Conservation (phyloP, 1,140 invertebrate genomes). For the Trichonephila clavipes region DNA sequence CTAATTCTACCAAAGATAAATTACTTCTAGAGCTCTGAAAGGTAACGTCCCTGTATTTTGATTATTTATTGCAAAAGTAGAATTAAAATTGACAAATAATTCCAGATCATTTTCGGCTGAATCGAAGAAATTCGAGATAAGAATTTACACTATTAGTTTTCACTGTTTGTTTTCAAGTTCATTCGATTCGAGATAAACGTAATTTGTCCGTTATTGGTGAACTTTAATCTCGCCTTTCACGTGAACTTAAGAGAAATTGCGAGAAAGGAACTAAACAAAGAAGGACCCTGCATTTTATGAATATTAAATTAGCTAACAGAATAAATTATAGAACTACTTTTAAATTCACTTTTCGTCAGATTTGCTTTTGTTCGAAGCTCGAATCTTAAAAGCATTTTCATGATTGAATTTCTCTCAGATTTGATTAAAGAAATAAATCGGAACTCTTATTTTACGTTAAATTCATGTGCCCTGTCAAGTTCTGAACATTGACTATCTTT, state of each 20-base stretch:
- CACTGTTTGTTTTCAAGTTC: neutral
- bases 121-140: neutral
- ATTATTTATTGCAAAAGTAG: neutral
- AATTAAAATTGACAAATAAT: slow-evolving; percentile 1
- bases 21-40: neutral
- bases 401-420: neutral
- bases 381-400: neutral
- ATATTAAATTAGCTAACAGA: neutral
- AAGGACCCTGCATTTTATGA: neutral
- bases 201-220: neutral
- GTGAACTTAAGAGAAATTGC: neutral
- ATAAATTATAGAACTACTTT: neutral
- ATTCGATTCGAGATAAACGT: neutral
- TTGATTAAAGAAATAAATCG: neutral
- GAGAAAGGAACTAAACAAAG: neutral
- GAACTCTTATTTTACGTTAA: neutral
- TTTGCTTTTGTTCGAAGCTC: neutral
- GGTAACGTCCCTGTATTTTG: neutral
- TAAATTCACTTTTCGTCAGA: neutral
- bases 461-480: neutral
- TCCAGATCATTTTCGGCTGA: neutral
- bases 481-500: neutral
- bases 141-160: neutral
- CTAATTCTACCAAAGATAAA: neutral
- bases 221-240: neutral